Base-by-base conservation (phyloP, 2,888 invertebrate species). In the Fragum whitleyi region DNA sequence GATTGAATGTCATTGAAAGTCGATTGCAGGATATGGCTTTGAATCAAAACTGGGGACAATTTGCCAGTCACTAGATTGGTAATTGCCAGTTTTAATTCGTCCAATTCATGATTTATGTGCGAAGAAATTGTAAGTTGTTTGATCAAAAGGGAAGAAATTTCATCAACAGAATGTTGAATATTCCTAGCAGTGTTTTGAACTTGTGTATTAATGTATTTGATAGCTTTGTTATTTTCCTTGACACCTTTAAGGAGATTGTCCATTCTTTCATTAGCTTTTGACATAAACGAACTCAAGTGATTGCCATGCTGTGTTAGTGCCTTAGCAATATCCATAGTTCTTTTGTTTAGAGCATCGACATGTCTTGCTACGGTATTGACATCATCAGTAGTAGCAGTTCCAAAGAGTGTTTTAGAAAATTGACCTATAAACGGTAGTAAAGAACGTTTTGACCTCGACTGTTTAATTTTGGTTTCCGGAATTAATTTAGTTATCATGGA, bases 351-450 rank as follows among this genome's bases (percentile, higher is more conserved):
- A 19, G 73, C 39, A 21, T 77, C 42, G 23, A 77, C 53, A 26
- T 81, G 77, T 26, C 57, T n/a, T 39, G 67, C 72, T 29, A 85
- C 26, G 23, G 28, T 73, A 36, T 74, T 61, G 6, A 81, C 75
- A 74, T 81, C 85, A 57, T 74, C 73, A 7, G 70, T n/a, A 28
- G 82, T 85, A 0, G 85, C 85, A 19, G 79, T 82, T 1, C 77
- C 79, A 76, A 82, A 79, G 1, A 85, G 39, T 21, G 61, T 68
- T 68, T 75, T 77, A 0, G 81, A 84, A 14, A 85, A 62, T n/a
- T 77, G 39, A 19, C 85, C 79, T 16, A 79, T 74, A 59, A 85
- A 81, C 14, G 79, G 76, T 23, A 85, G 70, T 1, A 81, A 29
- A 19, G 76, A 72, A 19, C 76, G 39, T 51, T 71, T 71, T 65